Evolutionary conservation across 1,140 invertebrate genomes (phyloP).

Genomic region (Scaptomyza hsui): DNA sequence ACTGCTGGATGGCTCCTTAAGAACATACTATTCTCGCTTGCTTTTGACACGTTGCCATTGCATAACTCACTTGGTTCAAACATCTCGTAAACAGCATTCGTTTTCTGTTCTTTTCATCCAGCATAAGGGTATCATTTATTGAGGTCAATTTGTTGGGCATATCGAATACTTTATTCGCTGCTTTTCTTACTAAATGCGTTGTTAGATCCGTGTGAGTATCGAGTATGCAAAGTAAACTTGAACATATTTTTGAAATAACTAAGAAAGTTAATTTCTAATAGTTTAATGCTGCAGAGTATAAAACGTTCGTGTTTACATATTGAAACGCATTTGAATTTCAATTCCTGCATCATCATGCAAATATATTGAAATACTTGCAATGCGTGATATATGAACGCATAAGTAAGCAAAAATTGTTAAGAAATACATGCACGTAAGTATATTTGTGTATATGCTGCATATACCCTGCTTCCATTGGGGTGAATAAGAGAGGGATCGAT

Average conservation of each 20-base stretch:
- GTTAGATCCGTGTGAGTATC: too few relatives aligned
- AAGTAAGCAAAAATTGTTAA: constrained; percentile 58
- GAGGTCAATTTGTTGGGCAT: constrained; percentile 11
- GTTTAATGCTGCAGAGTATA: constrained; percentile 12
- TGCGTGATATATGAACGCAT: constrained; percentile 34
- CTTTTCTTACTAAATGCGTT: too few relatives aligned
- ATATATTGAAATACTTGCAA: constrained; percentile 57
- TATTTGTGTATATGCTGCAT: neutral
- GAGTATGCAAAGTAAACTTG: too few relatives aligned
- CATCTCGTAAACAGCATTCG: constrained; percentile 22
- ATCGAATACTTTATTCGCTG: neutral
- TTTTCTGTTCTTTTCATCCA: constrained; percentile 12
- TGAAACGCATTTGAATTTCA: constrained; percentile 18
- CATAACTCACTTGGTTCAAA: constrained; percentile 24
- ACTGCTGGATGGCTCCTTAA: constrained; percentile 25
- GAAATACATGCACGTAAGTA: constrained; percentile 42
- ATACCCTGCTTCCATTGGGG: neutral
- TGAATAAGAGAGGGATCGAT: too few relatives aligned
- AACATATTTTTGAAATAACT: too few relatives aligned
- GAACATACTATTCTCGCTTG: constrained; percentile 13
- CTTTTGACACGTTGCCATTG: constrained; percentile 32
- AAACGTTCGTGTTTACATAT: neutral
- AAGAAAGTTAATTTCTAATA: too few relatives aligned
- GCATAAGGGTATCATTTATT: constrained; percentile 1
- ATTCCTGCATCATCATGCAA: constrained; percentile 35